These are phyloP conservation scores for Aromia moschata DNA, from an alignment of 2,888 invertebrate species.

Conservation along the genomic window DNA sequence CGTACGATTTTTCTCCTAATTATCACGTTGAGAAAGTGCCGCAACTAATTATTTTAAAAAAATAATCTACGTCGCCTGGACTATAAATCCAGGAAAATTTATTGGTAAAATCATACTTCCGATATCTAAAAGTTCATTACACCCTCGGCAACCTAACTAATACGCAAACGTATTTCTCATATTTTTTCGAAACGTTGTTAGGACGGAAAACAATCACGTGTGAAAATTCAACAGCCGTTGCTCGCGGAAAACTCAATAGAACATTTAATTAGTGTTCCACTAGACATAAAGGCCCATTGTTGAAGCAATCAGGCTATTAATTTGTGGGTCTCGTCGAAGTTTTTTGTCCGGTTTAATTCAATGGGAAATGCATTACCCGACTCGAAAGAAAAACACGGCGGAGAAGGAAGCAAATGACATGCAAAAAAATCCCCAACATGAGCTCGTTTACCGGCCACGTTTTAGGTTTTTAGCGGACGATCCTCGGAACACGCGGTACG, in stretches of 20 bases:
- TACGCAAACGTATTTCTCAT: constrained; percentile 1
- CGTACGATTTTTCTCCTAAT: no score
- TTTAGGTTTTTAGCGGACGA: constrained; percentile 6
- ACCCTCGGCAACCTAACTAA: constrained; percentile 1
- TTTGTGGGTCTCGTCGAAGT: constrained; percentile 26
- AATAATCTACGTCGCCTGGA: no score
- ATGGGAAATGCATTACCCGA: constrained; percentile 28
- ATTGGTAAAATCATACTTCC: no score
- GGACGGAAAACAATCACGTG: constrained; percentile 14
- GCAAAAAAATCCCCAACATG: constrained; percentile 25
- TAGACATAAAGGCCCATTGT: constrained; percentile 29
- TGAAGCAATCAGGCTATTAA: constrained; percentile 29
- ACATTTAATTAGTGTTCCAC: constrained; percentile 25
- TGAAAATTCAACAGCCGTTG: constrained; percentile 22
- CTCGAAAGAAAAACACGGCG: constrained; percentile 19
- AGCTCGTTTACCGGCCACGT: constrained; percentile 26
- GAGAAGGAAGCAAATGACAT: constrained; percentile 29
- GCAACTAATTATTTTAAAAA: no score
- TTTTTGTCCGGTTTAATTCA: constrained; percentile 26
- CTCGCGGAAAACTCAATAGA: constrained; percentile 16
- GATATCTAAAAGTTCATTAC: no score
- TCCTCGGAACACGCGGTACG: background rate
- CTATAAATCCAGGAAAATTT: no score
- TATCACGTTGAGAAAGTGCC: no score
- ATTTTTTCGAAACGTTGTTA: constrained; percentile 3